Conservation (phyloP, 1,140 invertebrate species). For the Papilio dardanus region DNA sequence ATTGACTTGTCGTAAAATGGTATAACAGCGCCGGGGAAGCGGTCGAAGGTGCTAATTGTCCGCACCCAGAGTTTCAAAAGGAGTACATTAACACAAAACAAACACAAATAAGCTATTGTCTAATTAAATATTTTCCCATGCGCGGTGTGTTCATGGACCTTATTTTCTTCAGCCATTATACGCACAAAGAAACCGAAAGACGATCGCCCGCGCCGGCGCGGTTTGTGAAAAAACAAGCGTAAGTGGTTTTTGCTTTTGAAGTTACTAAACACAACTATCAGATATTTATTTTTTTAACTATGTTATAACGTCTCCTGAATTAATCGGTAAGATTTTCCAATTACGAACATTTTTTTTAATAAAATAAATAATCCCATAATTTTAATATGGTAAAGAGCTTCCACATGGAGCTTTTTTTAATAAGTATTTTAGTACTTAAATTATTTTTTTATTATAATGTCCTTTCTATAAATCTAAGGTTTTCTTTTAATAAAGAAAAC, state of each 20-base stretch:
- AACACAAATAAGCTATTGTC: slow-evolving; percentile 80
- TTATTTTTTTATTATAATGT: too few species aligned
- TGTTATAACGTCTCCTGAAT: background rate
- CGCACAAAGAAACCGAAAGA: slow-evolving; percentile 68
- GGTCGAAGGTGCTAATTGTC: slow-evolving; percentile 73
- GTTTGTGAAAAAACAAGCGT: slow-evolving; percentile 53
- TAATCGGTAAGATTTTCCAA: background rate
- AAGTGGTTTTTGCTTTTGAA: background rate
- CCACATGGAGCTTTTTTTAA: too few species aligned
- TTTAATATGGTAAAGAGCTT: too few species aligned
- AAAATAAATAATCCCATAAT: too few species aligned
- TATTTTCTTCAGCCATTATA: slow-evolving; percentile 49
- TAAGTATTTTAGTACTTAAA: too few species aligned
- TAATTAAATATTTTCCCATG: slow-evolving; percentile 82
- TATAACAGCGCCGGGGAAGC: slow-evolving; percentile 54
- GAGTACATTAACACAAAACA: slow-evolving; percentile 79
- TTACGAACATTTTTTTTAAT: too few species aligned
- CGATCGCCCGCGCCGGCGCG: slow-evolving; percentile 55
- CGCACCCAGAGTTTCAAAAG: slow-evolving; percentile 69
- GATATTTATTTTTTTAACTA: background rate
- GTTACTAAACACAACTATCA: background rate
- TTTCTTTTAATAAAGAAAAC: too few species aligned
- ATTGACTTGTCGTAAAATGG: slow-evolving; percentile 71
- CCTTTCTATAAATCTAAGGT: too few species aligned
- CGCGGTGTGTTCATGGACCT: slow-evolving; percentile 50